Base-by-base conservation (phyloP, 2,797 vertebrate species). In the Sebastes iracundus region DNA sequence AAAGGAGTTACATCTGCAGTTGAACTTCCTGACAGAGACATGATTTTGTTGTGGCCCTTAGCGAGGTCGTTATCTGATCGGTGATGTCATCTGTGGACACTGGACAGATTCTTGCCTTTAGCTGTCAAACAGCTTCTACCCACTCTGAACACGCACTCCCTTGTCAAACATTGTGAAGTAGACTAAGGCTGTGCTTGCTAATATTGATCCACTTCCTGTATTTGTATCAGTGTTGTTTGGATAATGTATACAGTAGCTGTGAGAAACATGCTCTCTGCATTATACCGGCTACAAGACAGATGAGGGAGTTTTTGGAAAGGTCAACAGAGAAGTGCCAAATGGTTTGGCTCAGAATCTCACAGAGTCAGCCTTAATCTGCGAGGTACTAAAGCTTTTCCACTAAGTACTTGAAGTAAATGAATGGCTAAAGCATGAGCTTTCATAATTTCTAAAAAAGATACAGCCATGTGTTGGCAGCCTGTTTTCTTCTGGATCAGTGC, bases 251-350 rank as follows among this genome's bases (percentile, higher is more conserved):
- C 8, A 16, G 7, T 18, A 68, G 62, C 75, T 53, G 60, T 33
- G 28, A 81, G 22, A 71, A 87, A 69, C 63, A 55, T 23, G 49
- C 55, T 83, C 32, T 46, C 20, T 68, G 56, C 58, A 38, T 80
- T 80, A 73, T 3, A 56, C 52, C 28, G 2, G 28, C 58, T 25
- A 30, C 10, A 81, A 85, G 61, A 87, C 3, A 56, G 55, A 82
- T 35, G 8, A 71, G 13, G 67, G 67, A 63, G 30, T 59, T 52
- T 80, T 23, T 66, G 67, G 53, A 88, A 80, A 80, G 81, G 79
- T 87, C 87, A 90, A 72, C 52, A 46, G 33, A 75, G 74, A 64
- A 70, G 10, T 81, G 90, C 82, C 90, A 92, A 87, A 92, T n/a
- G 69, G 33, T 80, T 89, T 88, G 85, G 88, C 89, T 60, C 60